Evolutionary conservation across 1,140 invertebrate genomes (phyloP).

Genomic region (Aleiodes sp.): DNA sequence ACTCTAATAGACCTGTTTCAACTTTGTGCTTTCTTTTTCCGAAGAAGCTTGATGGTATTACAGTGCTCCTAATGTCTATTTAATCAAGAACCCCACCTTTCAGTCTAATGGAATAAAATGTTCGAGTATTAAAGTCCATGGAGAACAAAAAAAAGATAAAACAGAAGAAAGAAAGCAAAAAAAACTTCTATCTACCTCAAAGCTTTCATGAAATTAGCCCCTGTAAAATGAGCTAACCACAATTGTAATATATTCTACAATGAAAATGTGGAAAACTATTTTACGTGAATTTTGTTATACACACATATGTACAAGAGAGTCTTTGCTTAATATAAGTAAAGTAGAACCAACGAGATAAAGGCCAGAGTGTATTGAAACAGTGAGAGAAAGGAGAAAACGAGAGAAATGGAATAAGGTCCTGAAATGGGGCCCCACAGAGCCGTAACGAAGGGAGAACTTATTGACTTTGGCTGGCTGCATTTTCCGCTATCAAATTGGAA

Average conservation of each 20-base stretch:
- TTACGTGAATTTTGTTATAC: background rate
- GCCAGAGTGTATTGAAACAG: conserved; percentile 17
- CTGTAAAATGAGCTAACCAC: no score
- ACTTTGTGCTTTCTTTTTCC: background rate
- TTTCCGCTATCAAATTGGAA: conserved; percentile 50
- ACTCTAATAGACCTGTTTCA: background rate
- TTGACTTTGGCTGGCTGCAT: conserved; percentile 49
- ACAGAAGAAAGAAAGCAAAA: background rate
- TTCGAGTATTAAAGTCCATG: background rate
- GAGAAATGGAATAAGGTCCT: background rate
- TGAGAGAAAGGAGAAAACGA: background rate
- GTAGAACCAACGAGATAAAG: background rate
- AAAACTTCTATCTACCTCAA: no score
- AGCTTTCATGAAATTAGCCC: no score
- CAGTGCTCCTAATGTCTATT: conserved; percentile 5
- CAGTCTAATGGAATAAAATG: conserved; percentile 8
- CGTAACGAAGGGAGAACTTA: conserved; percentile 37
- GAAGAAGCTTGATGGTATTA: background rate
- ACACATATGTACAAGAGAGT: background rate
- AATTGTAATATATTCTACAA: no score
- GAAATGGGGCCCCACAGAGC: conserved; percentile 34
- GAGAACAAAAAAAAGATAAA: background rate
- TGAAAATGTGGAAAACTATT: no score
- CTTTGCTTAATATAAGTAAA: conserved; percentile 4
- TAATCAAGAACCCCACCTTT: background rate